Base-by-base conservation (phyloP, 2,888 invertebrate genomes). In the Andrena bucephala region DNA sequence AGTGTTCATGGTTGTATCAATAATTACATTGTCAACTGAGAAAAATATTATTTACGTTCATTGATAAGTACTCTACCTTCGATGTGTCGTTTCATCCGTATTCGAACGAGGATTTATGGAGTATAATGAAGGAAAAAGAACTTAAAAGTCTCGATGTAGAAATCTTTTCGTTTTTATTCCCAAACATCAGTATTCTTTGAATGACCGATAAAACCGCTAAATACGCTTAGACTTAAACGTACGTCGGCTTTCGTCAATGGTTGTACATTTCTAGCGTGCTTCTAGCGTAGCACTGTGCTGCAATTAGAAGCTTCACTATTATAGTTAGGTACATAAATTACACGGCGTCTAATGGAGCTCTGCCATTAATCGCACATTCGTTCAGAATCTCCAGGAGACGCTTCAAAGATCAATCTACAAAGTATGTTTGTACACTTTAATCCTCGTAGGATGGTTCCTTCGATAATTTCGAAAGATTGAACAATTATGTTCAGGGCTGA, bases 91-190 rank as follows among this genome's bases (percentile, higher is more conserved):
- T 36, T 10, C 10, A 36, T 36, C 10, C 36, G 36, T 10, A 36
- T 36, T 36, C 36, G 36, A 13, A 42, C 36, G 3, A 42, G 36
- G 36, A 42, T 42, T 42, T 13, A 13, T 42, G 36, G 10, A 13
- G 4, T 42, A 54, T 3, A 24, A 54, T 24, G 54, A 31, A 74
- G 20, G 50, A 10, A 31, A 10, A 31, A 6, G 27, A 20, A 16
- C n/a, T 7, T 10, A 16, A 6, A 6, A 70, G 5, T 20, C 48
- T 24, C 52, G 27, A 71, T 27, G 16, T 73, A 67, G 54, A 76
- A 79, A 67, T 67, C 48, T 77, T 54, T 29, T 65, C 2, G 0
- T 62, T 68, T 84, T 75, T 75, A 72, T 69, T 85, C 48, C n/a
- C 57, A 36, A 62, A 59, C 42, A 8, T 63, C 7, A 13, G 16